These are phyloP conservation scores for Hypena proboscidalis DNA, from an alignment of 2,888 invertebrate species.

Conservation along the genomic window DNA sequence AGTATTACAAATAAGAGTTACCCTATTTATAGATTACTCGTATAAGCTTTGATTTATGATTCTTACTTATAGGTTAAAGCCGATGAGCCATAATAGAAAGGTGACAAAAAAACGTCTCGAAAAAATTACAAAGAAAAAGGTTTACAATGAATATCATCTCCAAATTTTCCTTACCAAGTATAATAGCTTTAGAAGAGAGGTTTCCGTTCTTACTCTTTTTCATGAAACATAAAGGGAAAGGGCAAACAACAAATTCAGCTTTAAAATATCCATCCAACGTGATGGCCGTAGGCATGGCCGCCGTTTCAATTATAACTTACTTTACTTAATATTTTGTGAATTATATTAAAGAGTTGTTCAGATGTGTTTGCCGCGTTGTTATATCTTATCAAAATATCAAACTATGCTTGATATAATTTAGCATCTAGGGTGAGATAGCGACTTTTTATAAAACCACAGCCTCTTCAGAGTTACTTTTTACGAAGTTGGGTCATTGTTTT, in stretches of 20 bases:
- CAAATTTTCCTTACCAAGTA: slow-evolving; percentile 38
- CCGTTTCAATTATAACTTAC: slow-evolving; percentile 47
- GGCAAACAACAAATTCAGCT: slow-evolving; percentile 40
- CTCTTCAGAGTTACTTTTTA: too few species aligned
- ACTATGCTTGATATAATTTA: too few species aligned
- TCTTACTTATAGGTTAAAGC: slow-evolving; percentile 12
- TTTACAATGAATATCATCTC: slow-evolving; percentile 50
- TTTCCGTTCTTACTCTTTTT: slow-evolving; percentile 37
- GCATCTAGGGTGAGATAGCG: too few species aligned
- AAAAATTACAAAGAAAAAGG: slow-evolving; percentile 49
- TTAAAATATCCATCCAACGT: slow-evolving; percentile 46
- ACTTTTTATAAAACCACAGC: too few species aligned
- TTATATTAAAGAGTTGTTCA: too few species aligned
- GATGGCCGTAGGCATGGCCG: slow-evolving; percentile 34
- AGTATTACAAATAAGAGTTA: too few species aligned
- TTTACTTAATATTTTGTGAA: too few species aligned
- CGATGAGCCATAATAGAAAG: slow-evolving; percentile 34
- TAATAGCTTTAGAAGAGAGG: slow-evolving; percentile 29
- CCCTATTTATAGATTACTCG: too few species aligned
- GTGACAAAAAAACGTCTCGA: slow-evolving; percentile 33
- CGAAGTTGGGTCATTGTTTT: too few species aligned
- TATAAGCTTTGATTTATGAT: background rate
- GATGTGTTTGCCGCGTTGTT: too few species aligned
- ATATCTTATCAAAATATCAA: too few species aligned
- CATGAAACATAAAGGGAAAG: slow-evolving; percentile 46